Evolutionary conservation across 2,797 vertebrate species (phyloP).

Genomic region (Fistularia tabacaria): DNA sequence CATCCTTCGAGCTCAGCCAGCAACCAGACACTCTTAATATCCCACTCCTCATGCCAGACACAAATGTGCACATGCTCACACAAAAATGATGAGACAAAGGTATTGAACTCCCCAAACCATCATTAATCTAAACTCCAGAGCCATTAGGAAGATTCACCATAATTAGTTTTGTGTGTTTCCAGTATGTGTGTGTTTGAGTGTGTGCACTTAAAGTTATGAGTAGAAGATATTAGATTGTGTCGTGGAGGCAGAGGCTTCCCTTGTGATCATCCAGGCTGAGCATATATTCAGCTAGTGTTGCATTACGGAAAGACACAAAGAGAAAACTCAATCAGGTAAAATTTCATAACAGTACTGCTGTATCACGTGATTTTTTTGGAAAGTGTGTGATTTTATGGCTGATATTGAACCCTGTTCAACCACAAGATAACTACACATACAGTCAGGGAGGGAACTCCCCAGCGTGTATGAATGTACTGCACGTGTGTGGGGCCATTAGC

Average conservation of each 20-base stretch:
- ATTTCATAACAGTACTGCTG: slow-evolving; percentile 52
- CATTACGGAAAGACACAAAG: slow-evolving; percentile 62
- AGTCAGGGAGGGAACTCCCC: slow-evolving; percentile 9
- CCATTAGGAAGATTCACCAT: slow-evolving; percentile 75
- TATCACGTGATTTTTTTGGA: slow-evolving; percentile 19
- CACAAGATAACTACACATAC: slow-evolving; percentile 56
- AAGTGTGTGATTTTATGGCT: slow-evolving; percentile 26
- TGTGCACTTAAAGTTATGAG: slow-evolving; percentile 52
- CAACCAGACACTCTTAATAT: slow-evolving; percentile 66
- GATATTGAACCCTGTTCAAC: slow-evolving; percentile 51
- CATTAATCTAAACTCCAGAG: slow-evolving; percentile 75
- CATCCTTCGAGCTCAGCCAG: slow-evolving; percentile 60
- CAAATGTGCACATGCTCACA: slow-evolving; percentile 34
- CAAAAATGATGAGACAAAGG: slow-evolving; percentile 64
- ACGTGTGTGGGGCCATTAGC: slow-evolving; percentile 19
- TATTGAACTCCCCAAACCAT: slow-evolving; percentile 73
- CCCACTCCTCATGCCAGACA: slow-evolving; percentile 51
- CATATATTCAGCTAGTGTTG: slow-evolving; percentile 72
- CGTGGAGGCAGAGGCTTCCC: slow-evolving; percentile 67
- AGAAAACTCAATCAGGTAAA: slow-evolving; percentile 67
- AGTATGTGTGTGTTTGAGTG: slow-evolving; percentile 13
- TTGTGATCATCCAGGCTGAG: slow-evolving; percentile 69
- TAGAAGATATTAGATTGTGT: slow-evolving; percentile 71
- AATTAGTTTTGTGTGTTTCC: slow-evolving; percentile 66
- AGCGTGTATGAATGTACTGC: slow-evolving; percentile 12